Evolutionary conservation across 2,113 vertebrate genomes (phyloP), one percentile per base, ranked within the genome.

Genomic region (Colinus virginianus): DNA sequence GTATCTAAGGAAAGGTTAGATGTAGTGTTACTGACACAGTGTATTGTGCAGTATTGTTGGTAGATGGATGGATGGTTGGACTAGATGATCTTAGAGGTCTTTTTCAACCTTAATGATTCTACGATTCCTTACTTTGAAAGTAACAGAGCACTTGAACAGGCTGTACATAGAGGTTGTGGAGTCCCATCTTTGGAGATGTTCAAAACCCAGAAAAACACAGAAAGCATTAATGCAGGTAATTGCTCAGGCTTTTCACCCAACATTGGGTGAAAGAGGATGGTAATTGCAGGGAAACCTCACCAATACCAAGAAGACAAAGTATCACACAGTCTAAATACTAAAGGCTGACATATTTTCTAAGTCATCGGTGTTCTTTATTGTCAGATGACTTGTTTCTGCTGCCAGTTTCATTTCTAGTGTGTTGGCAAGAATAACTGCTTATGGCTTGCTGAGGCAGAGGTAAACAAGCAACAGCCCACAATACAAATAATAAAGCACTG

Each of bases 401-500:
- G 34, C 8, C 21, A 21, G 0, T 71, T 7, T 55, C 49, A 25
- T 51, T 51, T 51, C 49, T 26, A 51, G 1, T 3, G 0, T 19
- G 4, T 22, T 53, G 36, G 28, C 75, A 14, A 67, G 0, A 34
- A 23, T 43, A 20, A 19, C 7, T 16, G 16, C n/a, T 6, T 63
- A 40, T 1, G 0, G 18, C 30, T 62, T 46, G 28, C 22, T 45
- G 42, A 7, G 22, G 23, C 30, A 32, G 14, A 30, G 9, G 13
- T 3, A 1, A 30, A 23, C 0, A 4, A 70, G 14, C 19, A 19
- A 23, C 51, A 53, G 30, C 16, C 23, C 40, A 13, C 0, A 2
- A 78, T 20, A 3, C 22, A 43, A 38, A 20, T 46, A 61, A n/a
- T 18, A 13, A 9, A 0, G 0, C 26, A 9, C 56, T 1, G 0